These are phyloP conservation scores for Nibea albiflora DNA, from an alignment of 2,113 vertebrate species.

Conservation along the genomic window DNA sequence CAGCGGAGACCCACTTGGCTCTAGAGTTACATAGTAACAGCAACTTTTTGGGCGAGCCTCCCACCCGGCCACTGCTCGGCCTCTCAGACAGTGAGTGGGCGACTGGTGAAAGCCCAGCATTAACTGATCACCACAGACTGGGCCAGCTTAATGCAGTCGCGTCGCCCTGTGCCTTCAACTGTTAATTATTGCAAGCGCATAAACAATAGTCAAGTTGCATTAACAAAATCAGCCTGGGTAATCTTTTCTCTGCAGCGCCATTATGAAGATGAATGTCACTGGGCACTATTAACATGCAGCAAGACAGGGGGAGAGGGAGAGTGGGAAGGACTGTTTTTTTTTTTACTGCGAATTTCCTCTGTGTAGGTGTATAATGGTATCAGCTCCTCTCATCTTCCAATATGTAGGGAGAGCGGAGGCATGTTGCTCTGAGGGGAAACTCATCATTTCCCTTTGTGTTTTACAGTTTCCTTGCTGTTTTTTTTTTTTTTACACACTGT, in stretches of 20 bases:
- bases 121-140: conserved; percentile 62
- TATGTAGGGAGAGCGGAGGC: conserved; percentile 34
- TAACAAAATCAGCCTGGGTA: conserved; percentile 65
- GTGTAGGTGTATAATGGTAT: conserved; percentile 60
- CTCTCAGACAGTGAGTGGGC: conserved; percentile 59
- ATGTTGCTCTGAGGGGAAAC: conserved; percentile 27
- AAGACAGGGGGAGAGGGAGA: conserved; percentile 33
- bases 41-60: conserved; percentile 39
- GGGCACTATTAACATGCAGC: conserved; percentile 21
- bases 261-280: conserved; percentile 71
- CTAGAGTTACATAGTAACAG: conserved; percentile 43
- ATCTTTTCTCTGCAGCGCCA: conserved; percentile 66
- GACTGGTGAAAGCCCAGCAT: conserved; percentile 62
- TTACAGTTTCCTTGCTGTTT: conserved; percentile 36
- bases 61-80: conserved; percentile 15
- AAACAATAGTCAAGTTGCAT: conserved; percentile 68
- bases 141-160: conserved; percentile 39
- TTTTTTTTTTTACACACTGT: conserved; percentile 3
- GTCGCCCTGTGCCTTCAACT: conserved; percentile 43
- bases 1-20: conserved; percentile 35
- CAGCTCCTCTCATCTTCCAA: conserved; percentile 35
- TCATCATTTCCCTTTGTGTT: conserved; percentile 55
- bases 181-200: conserved; percentile 69
- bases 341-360: conserved; percentile 33
- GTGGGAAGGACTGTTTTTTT: conserved; percentile 35